Percentiles rank a stretch among this genome's conserved stretches.
These are phyloP conservation scores for Acromyrmex heyeri DNA, from an alignment of 1,140 invertebrate genomes.

Conservation along the genomic window DNA sequence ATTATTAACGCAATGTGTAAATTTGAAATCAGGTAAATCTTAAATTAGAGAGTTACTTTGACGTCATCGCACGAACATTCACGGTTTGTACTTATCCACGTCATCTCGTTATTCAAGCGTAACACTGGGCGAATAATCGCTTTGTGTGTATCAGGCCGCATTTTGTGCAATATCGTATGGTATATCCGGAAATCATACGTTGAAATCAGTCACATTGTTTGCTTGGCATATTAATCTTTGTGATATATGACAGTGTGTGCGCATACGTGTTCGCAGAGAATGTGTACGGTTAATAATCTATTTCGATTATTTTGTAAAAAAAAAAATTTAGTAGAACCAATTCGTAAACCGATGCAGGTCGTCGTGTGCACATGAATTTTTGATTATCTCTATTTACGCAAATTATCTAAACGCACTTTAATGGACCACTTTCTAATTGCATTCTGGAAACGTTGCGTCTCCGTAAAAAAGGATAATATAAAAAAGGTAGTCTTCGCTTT, in stretches of 20 bases:
- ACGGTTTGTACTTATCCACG: constrained; percentile 14
- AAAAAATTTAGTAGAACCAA: neutral
- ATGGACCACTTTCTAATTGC: constrained; percentile 31
- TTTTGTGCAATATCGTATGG: constrained; percentile 15
- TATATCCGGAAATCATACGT: constrained; percentile 11
- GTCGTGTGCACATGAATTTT: neutral
- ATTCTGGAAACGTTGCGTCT: constrained; percentile 18
- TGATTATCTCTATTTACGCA: constrained; percentile 1
- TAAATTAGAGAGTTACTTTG: neutral
- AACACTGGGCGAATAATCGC: constrained; percentile 1
- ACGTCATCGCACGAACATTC: constrained; percentile 18
- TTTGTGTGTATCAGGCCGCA: neutral
- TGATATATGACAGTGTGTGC: neutral
- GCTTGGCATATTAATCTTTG: neutral
- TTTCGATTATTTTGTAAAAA: neutral
- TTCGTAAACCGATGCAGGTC: neutral
- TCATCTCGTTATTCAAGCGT: constrained; percentile 36
- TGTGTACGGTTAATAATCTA: neutral
- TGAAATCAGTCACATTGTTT: constrained; percentile 16
- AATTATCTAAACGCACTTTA: neutral
- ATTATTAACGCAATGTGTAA: too few relatives aligned
- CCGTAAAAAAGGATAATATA: neutral
- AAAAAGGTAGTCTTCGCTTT: constrained; percentile 2
- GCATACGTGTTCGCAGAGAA: neutral
- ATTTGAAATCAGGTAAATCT: neutral